These are phyloP conservation scores for Corvus moneduloides DNA, from an alignment of 2,113 vertebrate species.

Conservation along the genomic window DNA sequence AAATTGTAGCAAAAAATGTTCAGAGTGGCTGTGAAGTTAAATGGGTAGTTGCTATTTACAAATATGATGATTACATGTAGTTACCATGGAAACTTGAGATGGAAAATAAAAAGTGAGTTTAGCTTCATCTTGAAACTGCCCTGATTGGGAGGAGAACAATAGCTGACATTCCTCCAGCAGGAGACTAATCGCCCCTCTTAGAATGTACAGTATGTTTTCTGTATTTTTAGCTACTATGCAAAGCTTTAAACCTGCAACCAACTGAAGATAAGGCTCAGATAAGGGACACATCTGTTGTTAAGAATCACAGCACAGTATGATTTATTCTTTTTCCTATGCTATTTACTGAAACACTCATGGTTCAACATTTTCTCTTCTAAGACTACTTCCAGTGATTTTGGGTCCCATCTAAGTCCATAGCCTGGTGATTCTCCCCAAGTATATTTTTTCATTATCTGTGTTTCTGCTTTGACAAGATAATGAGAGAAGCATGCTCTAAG, in stretches of 20 bases:
- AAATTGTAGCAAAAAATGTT: background rate
- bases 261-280: background rate
- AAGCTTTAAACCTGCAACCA: background rate
- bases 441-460: background rate
- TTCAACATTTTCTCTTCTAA: background rate
- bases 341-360: background rate
- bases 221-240: background rate
- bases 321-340: background rate
- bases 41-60: conserved; percentile 51
- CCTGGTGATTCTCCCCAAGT: background rate
- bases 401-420: background rate
- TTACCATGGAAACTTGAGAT: conserved; percentile 31
- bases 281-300: background rate
- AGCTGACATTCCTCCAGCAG: conserved; percentile 12
- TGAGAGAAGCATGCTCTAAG: background rate
- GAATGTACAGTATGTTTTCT: background rate
- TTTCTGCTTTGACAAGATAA: conserved; percentile 7
- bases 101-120: conserved; percentile 19
- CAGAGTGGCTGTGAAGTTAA: background rate
- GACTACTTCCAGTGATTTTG: background rate
- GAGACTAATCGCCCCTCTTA: background rate
- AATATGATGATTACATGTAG: conserved; percentile 10
- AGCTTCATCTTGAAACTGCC: conserved; percentile 16
- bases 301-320: background rate
- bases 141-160: background rate